These are phyloP conservation scores for Cettia cetti DNA, from an alignment of 2,113 vertebrate species.

Conservation along the genomic window DNA sequence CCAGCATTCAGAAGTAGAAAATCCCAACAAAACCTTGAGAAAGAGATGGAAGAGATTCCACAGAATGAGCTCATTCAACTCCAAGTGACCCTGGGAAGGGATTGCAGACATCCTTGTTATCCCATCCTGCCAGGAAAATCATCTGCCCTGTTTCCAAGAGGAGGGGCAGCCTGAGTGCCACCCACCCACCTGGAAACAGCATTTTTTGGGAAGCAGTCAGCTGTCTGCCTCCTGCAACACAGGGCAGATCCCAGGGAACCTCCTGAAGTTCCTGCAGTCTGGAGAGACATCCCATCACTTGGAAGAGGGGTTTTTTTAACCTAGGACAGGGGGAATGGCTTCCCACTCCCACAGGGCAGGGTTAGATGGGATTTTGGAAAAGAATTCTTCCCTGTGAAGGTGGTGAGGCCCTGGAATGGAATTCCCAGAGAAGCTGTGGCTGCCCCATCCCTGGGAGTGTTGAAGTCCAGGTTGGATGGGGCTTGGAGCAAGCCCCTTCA, in stretches of 20 bases:
- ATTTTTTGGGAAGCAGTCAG: neutral
- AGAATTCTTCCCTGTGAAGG: neutral
- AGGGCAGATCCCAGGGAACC: neutral
- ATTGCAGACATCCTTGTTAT: neutral
- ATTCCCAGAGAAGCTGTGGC: neutral
- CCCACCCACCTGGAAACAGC: neutral
- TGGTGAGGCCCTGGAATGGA: neutral
- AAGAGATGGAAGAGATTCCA: neutral
- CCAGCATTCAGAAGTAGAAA: neutral
- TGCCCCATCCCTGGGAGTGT: neutral
- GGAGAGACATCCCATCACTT: accelerated
- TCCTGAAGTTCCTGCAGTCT: neutral
- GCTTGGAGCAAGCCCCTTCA: neutral
- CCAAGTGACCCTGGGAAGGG: neutral
- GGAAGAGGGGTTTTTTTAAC: neutral
- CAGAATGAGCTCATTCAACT: neutral
- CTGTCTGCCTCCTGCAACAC: neutral
- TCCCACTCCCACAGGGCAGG: neutral
- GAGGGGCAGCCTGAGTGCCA: neutral
- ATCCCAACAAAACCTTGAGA: neutral
- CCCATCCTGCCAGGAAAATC: neutral
- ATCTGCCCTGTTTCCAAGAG: neutral
- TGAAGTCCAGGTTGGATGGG: neutral
- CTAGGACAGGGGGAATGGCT: accelerated
- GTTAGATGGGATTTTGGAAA: neutral